Base-by-base conservation (phyloP, 2,113 vertebrate genomes). In the Trinectes maculatus region DNA sequence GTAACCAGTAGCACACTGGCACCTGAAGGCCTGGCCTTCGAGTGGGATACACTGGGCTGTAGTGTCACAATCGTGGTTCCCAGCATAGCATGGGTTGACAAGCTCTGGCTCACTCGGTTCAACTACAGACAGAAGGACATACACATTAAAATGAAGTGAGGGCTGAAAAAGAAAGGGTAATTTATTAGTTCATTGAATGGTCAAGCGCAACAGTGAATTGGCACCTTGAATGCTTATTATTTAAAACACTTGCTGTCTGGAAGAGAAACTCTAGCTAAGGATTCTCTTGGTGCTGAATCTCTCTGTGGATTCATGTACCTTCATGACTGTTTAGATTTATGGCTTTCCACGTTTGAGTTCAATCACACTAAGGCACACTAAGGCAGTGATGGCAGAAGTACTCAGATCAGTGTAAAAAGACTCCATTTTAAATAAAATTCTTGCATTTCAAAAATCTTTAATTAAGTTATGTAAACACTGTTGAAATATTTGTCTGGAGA, bases 1-100 rank as follows among this genome's bases (percentile, higher is more conserved):
- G 85, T 95, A 97, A 1, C 97, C 97, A 0, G 93, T 87, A 0
- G 92, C 43, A n/a, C 97, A 99, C 78, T 93, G 91, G 13, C 97
- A 99, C 6, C 83, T 90, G 89, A 95, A 98, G 34, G 79, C 77
- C 12, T 78, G 74, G 1, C 31, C 60, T n/a, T 90, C 79, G 0
- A 89, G 93, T 0, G 96, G 94, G 37, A 90, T 85, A 61, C 97
- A 98, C 70, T 87, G 93, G 0, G 97, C 97, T 0, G 89, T 89
- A 0, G 85, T 92, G 89, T 95, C 94, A 19, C 97, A 99, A 0
- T 71, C 8, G 1, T 99, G 97, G 4, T 64, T 95, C 47, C 94
- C 92, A 0, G 92, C 80, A 0, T 94, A 95, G 88, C 97, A 99
- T 0, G 97, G 97, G 84, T 94, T 98, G 71, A 89, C 80, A 3